Conservation (phyloP, 2,888 invertebrate species). For the Meiosimyza decipiens region DNA sequence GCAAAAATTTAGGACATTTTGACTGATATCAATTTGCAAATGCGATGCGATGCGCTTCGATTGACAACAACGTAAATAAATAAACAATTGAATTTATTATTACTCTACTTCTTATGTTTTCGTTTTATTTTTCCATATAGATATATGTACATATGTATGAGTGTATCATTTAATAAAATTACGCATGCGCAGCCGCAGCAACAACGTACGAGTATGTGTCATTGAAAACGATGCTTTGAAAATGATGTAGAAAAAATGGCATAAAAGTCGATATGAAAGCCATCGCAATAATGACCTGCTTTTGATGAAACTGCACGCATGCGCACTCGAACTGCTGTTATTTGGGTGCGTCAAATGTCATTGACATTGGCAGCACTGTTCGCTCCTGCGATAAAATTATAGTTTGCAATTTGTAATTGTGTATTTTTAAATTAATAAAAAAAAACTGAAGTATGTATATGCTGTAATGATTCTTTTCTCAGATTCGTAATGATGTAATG, state of each 20-base stretch:
- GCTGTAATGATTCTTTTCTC: too few species aligned
- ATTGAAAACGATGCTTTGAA: background rate
- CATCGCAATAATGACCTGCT: conserved; percentile 8
- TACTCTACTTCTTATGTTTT: too few species aligned
- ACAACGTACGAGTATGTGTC: background rate
- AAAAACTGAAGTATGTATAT: too few species aligned
- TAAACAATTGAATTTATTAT: too few species aligned
- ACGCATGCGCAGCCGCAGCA: background rate
- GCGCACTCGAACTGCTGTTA: background rate
- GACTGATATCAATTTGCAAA: too few species aligned
- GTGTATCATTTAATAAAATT: background rate
- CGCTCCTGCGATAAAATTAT: too few species aligned
- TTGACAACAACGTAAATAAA: background rate
- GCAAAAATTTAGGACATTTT: conserved; percentile 1
- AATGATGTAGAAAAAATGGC: too few species aligned
- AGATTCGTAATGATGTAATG: too few species aligned
- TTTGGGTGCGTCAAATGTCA: conserved; percentile 27
- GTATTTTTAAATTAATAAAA: too few species aligned
- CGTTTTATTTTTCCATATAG: too few species aligned
- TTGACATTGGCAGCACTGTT: conserved; percentile 25
- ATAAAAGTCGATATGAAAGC: conserved; percentile 10
- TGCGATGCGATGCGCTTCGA: background rate
- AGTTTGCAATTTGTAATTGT: too few species aligned
- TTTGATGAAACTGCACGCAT: conserved; percentile 1
- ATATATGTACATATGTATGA: too few species aligned